Evolutionary conservation across 2,797 vertebrate genomes (phyloP), one percentile per base, ranked within the genome.

Genomic region (Cyclopterus lumpus): DNA sequence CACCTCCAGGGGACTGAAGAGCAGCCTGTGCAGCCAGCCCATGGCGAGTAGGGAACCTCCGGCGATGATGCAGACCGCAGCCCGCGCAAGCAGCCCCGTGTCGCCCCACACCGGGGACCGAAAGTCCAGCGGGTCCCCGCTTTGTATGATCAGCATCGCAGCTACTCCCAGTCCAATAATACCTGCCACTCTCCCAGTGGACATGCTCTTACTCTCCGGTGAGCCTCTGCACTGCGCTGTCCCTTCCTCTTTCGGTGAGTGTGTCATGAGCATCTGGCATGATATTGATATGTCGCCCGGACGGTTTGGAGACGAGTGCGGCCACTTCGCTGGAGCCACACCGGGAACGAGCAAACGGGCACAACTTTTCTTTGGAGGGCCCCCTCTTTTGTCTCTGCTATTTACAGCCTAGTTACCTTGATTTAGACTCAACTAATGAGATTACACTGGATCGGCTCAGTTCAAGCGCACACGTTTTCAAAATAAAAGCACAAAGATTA

Each of bases 1-100:
- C 51, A 96, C 67, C 80, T 88, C 92, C 82, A 96, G 86, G 0
- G 96, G 96, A 5, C 88, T 70, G 84, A 92, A 92, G 40, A 96
- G 76, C 6, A 95, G 80, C 61, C 89, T 63, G 89, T 94, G 93
- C 8, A 95, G 79, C 91, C 93, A 91, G 22, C 26, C 24, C 20
- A 83, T 1, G 8, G 81, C 83, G 4, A 92, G 71, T 4, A 93
- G 67, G 2, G 74, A 64, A 1, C 88, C 30, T 0, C 80, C 93
- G 14, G 82, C 86, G 0, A 85, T 6, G 63, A 91, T 49, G 87
- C 91, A 93, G 18, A 86, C 44, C 62, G 55, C 77, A 20, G 80
- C 82, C 44, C 61, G 65, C 32, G 32, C 68, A 12, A 64, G 74
- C 18, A 90, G 78, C 20, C 87, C 86, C 9, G 77, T 73, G 15